Evolutionary conservation across 2,113 vertebrate species (phyloP).

Genomic region (Ammospiza caudacuta): DNA sequence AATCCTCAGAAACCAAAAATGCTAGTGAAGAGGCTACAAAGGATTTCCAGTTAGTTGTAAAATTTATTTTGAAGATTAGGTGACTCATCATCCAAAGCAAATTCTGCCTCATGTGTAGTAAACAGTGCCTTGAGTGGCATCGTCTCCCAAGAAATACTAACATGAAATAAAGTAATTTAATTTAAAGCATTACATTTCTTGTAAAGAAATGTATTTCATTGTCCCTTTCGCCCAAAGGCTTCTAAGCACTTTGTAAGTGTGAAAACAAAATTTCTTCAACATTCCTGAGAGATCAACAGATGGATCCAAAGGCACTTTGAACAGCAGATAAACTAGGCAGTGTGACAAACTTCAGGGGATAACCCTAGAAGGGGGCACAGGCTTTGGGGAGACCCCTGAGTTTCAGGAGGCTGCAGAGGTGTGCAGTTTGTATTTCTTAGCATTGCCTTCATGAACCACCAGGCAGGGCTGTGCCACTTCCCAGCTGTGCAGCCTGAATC

Average conservation of each 20-base stretch:
- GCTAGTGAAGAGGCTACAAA: neutral
- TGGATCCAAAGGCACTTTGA: neutral
- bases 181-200: neutral
- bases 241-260: neutral
- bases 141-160: neutral
- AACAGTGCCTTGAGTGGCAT: neutral
- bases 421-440: neutral
- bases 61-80: neutral
- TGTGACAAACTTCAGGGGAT: neutral
- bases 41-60: neutral
- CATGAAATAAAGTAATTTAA: neutral
- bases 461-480: rapidly evolving
- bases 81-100: neutral
- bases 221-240: neutral
- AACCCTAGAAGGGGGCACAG: neutral
- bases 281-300: neutral
- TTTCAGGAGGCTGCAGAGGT: neutral
- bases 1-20: neutral
- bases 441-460: rapidly evolving
- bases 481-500: rapidly evolving
- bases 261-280: neutral
- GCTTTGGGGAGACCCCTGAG: too few species aligned
- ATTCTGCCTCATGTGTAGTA: neutral
- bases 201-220: neutral
- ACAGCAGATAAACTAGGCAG: rapidly evolving